Conservation (phyloP, 2,113 vertebrate species). For the Corvus cornix region DNA sequence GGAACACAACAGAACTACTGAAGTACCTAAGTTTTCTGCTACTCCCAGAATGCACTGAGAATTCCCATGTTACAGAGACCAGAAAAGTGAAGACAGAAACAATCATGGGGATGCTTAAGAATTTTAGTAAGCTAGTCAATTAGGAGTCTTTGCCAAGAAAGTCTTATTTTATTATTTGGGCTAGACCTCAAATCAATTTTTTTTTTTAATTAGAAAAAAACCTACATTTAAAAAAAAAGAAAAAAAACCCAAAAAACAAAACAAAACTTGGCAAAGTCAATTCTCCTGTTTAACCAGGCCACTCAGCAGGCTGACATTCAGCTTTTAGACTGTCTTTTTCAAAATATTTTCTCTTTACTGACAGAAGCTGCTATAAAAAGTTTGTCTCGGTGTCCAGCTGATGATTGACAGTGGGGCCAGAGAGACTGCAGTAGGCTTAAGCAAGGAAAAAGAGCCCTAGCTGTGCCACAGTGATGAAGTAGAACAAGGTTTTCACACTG, state of each 20-base stretch:
- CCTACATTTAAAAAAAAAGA: background rate
- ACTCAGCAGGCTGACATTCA: slow-evolving; percentile 1
- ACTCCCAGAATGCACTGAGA: background rate
- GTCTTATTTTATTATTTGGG: slow-evolving; percentile 13
- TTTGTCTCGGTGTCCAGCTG: background rate
- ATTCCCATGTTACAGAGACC: background rate
- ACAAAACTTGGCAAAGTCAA: background rate
- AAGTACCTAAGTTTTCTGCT: background rate
- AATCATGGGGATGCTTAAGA: background rate
- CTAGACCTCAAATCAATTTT: background rate
- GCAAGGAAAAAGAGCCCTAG: background rate
- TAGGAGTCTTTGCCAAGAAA: background rate
- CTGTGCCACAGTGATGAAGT: background rate
- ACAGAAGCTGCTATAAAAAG: slow-evolving; percentile 47
- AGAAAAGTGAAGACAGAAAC: background rate
- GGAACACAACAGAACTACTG: background rate
- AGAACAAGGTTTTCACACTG: background rate
- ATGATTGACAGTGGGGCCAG: slow-evolving; percentile 29
- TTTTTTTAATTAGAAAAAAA: background rate
- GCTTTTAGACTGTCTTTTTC: slow-evolving; percentile 30
- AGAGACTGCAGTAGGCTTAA: slow-evolving; percentile 4
- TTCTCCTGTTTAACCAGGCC: slow-evolving; percentile 9
- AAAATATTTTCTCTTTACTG: slow-evolving; percentile 54
- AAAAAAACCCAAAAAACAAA: background rate
- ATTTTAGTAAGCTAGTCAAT: background rate